These are phyloP conservation scores for Muscicapa striata DNA, from an alignment of 2,797 vertebrate species.

Conservation along the genomic window DNA sequence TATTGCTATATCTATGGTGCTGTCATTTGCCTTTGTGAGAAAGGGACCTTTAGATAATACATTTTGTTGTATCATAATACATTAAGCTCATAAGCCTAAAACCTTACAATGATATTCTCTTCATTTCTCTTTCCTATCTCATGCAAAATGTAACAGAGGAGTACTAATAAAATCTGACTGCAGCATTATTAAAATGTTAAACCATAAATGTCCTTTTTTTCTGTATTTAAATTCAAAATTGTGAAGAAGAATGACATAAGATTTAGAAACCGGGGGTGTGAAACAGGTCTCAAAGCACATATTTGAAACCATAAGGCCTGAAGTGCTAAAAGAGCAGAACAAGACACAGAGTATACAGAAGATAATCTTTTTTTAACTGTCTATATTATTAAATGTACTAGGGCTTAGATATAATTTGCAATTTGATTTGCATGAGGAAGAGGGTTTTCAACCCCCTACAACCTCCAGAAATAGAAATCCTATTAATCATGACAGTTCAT, in stretches of 20 bases:
- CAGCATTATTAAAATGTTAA: conserved; percentile 29
- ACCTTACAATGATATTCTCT: neutral
- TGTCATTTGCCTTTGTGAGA: neutral
- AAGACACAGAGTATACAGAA: neutral
- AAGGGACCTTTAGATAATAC: neutral
- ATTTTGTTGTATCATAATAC: conserved; percentile 9
- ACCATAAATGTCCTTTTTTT: neutral
- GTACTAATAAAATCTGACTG: conserved; percentile 23
- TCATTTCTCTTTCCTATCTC: conserved; percentile 6
- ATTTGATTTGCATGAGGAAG: conserved; percentile 15
- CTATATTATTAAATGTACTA: conserved; percentile 15
- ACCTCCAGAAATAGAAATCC: conserved; percentile 17
- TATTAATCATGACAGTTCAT: neutral
- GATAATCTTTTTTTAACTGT: conserved; percentile 24
- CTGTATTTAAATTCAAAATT: neutral
- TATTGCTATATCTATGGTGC: neutral
- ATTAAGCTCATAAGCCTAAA: conserved; percentile 43
- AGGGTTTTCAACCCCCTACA: neutral
- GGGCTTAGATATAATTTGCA: neutral
- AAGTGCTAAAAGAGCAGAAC: conserved; percentile 9
- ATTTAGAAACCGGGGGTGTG: neutral
- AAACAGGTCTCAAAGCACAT: conserved; percentile 24
- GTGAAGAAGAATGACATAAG: neutral
- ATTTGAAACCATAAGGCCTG: conserved; percentile 1
- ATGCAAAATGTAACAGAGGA: conserved; percentile 4